These are phyloP conservation scores for Crypturellus tataupa DNA, from an alignment of 2,797 vertebrate species.

Conservation along the genomic window DNA sequence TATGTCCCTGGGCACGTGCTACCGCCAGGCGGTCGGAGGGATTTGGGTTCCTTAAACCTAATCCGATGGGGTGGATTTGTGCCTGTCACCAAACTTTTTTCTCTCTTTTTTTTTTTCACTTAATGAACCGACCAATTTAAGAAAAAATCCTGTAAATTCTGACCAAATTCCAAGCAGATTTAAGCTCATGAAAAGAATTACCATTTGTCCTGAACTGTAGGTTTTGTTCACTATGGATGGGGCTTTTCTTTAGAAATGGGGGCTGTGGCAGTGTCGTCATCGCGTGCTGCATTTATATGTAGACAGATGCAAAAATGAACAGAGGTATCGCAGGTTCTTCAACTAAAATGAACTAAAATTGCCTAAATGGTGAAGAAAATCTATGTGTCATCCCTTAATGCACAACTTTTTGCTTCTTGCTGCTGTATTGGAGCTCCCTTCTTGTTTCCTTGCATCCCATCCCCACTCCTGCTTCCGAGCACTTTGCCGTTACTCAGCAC, in stretches of 20 bases:
- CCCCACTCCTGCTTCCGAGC: slow-evolving; percentile 26
- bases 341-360: not conserved
- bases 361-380: not conserved
- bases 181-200: slow-evolving; percentile 52
- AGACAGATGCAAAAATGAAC: not conserved
- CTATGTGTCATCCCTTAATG: not conserved
- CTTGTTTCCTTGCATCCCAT: slow-evolving; percentile 4
- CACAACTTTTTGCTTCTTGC: not conserved
- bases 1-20: not conserved
- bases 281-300: not conserved
- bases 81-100: not conserved
- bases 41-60: not conserved
- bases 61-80: not conserved
- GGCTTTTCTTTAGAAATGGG: not conserved
- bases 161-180: slow-evolving; percentile 37
- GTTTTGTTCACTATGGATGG: slow-evolving; percentile 42
- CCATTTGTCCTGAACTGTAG: not conserved
- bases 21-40: not conserved
- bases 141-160: slow-evolving; percentile 46
- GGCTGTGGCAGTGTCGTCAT: slow-evolving; percentile 11
- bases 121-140: slow-evolving; percentile 3
- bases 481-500: slow-evolving; percentile 69
- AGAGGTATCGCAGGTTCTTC: not conserved
- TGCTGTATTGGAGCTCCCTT: not conserved
- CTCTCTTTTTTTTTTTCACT: not conserved